Conservation (phyloP, 64 coral and sea anemone species). For the Acropora tenuis region DNA sequence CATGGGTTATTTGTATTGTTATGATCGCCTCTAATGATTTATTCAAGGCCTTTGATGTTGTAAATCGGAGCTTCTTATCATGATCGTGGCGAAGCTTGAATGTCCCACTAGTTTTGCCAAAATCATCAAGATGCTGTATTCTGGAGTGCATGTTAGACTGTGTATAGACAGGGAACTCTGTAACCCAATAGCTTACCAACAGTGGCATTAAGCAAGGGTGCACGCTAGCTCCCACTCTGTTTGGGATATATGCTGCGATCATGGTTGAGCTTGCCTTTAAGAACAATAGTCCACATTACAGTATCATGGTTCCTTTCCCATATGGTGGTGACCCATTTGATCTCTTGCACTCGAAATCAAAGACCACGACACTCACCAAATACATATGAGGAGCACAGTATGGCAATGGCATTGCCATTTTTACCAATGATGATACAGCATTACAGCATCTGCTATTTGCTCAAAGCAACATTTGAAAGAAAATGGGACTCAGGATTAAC, state of each 20-base stretch:
- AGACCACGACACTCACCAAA: slow-evolving; percentile 44
- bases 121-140: too few species aligned
- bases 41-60: too few species aligned
- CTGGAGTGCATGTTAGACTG: too few species aligned
- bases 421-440: slow-evolving; percentile 21
- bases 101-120: too few species aligned
- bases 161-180: too few species aligned
- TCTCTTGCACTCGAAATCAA: slow-evolving; percentile 26
- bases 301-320: neutral
- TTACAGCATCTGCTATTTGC: slow-evolving; percentile 17
- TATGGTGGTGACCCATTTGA: slow-evolving; percentile 13
- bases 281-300: neutral
- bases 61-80: too few species aligned
- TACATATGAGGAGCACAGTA: slow-evolving; percentile 53
- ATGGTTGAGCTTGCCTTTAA: neutral
- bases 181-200: too few species aligned
- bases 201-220: too few species aligned
- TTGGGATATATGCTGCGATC: neutral
- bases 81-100: too few species aligned
- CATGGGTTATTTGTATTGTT: too few species aligned
- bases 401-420: slow-evolving; percentile 44
- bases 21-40: too few species aligned
- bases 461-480: neutral
- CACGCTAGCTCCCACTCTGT: too few species aligned
- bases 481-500: slow-evolving; percentile 34